Conservation (phyloP, 2,797 vertebrate species). For the Lacerta viridis region DNA sequence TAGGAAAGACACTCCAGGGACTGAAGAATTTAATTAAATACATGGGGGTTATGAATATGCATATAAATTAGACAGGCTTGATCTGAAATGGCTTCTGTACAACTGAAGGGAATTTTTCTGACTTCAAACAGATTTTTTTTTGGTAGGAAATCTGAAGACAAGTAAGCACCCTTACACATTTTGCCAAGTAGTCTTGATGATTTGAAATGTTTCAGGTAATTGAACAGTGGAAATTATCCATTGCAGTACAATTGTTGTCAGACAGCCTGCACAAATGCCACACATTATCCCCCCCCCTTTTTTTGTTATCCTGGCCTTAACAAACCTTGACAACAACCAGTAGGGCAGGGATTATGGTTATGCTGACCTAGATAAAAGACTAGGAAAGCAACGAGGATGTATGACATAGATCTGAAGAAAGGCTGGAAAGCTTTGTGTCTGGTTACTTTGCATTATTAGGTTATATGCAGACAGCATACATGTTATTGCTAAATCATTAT, state of each 20-base stretch:
- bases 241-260: slow-evolving; percentile 46
- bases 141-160: slow-evolving; percentile 65
- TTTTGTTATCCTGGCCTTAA: slow-evolving; percentile 57
- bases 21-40: slow-evolving; percentile 82
- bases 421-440: slow-evolving; percentile 25
- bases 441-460: slow-evolving; percentile 4
- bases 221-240: slow-evolving; percentile 73
- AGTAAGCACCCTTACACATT: slow-evolving; percentile 60
- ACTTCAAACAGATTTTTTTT: slow-evolving; percentile 70
- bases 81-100: slow-evolving; percentile 72
- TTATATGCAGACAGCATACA: not conserved
- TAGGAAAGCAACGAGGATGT: slow-evolving; percentile 41
- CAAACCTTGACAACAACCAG: slow-evolving; percentile 52
- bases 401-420: slow-evolving; percentile 10
- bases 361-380: slow-evolving; percentile 65
- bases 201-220: slow-evolving; percentile 65
- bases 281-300: slow-evolving; percentile 38
- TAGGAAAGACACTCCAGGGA: slow-evolving; percentile 79
- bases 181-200: slow-evolving; percentile 14
- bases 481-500: not conserved
- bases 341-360: slow-evolving; percentile 51
- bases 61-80: slow-evolving; percentile 77
- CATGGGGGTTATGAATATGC: slow-evolving; percentile 81
- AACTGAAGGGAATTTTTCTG: slow-evolving; percentile 74
- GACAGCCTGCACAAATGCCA: slow-evolving; percentile 51